Evolutionary conservation across 2,888 invertebrate species (phyloP), one percentile per base, ranked within the genome.

Genomic region (Syritta pipiens): DNA sequence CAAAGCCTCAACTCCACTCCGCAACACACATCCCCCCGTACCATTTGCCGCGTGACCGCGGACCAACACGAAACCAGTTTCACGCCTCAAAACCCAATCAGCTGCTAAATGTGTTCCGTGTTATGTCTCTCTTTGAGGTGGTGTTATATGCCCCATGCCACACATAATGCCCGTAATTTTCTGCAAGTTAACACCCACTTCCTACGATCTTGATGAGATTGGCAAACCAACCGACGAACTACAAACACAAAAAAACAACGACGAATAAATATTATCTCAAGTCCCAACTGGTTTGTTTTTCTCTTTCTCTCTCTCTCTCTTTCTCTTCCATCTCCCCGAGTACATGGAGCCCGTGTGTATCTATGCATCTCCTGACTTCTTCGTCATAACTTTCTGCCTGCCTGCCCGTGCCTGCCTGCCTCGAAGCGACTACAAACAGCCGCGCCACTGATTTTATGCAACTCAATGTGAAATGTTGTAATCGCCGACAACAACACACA

Each of bases 141-240:
- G 63, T 77, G 76, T 63, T 69, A 65, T 59, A 72, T 72, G 42
- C 46, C 3, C 30, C 44, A 55, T 53, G 55, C 37, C 42, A 67
- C 44, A 30, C 37, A 68, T 74, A 79, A 79, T 60, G 67, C 10
- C 46, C 49, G 74, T 68, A 68, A 79, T 74, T 74, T 68, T 74
- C 67, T 74, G 74, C 79, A 74, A 79, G 79, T 79, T 79, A 79
- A 79, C 79, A 79, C 79, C 79, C 79, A 79, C 79, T 79, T 79
- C 79, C 79, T 79, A 74, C 62, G 74, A 79, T 79, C 68, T 79
- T 79, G 74, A 79, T 48, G 28, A 79, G 67, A 74, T 74, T 79
- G 49, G 32, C 55, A 49, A 76, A 59, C 37, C 55, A 76, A 60
- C 17, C 6, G n/a, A 53, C 42, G 42, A 48, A 71, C 60, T 44